Evolutionary conservation across 2,888 invertebrate genomes (phyloP).

Genomic region (Pristionchus arcanus): DNA sequence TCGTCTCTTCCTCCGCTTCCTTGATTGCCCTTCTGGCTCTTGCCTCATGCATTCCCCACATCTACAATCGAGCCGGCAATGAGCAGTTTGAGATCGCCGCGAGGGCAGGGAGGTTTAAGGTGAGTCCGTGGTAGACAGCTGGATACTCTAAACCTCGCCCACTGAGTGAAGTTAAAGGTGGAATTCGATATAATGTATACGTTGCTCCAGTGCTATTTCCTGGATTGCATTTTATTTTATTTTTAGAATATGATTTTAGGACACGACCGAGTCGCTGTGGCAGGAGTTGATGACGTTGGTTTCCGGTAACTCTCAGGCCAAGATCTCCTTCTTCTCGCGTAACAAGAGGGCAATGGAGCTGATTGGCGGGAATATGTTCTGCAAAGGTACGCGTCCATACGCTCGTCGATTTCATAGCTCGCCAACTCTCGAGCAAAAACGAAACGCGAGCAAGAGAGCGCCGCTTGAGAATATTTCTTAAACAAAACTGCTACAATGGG

Average conservation of each 20-base stretch:
- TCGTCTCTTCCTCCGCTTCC: conserved; percentile 54
- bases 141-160: too few species aligned
- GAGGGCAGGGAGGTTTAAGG: conserved; percentile 20
- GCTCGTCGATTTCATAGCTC: too few species aligned
- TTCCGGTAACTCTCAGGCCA: conserved; percentile 44
- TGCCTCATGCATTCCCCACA: conserved; percentile 54
- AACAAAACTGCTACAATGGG: too few species aligned
- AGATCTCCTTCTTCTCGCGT: conserved; percentile 69
- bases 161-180: too few species aligned
- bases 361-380: conserved; percentile 66
- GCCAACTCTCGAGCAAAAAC: too few species aligned
- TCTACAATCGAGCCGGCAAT: conserved; percentile 47
- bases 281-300: conserved; percentile 29
- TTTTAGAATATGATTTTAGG: not conserved
- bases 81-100: conserved; percentile 49
- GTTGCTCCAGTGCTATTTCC: too few species aligned
- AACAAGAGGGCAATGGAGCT: conserved; percentile 62
- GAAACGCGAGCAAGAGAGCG: too few species aligned
- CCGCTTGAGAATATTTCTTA: too few species aligned
- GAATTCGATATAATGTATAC: too few species aligned
- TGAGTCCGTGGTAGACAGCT: too few species aligned
- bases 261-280: conserved; percentile 53
- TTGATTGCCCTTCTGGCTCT: conserved; percentile 54
- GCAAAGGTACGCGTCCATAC: conserved; percentile 57
- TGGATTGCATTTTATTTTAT: too few species aligned